Evolutionary conservation across 2,113 vertebrate species (phyloP).

Genomic region (Vulpes vulpes): DNA sequence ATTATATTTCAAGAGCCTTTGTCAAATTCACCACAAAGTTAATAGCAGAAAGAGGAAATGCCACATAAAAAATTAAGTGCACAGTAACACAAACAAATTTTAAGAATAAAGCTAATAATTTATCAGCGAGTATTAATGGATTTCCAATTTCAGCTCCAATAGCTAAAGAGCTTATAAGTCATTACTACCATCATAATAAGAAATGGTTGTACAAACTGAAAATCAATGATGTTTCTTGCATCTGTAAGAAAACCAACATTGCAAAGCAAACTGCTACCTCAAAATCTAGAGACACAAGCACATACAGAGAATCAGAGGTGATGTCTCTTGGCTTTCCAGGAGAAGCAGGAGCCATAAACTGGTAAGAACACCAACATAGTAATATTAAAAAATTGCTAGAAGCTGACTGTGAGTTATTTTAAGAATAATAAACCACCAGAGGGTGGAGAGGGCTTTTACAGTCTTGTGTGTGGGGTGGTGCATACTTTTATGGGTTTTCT

Average conservation of each 20-base stretch:
- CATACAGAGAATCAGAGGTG: not conserved
- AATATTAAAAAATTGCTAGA: not conserved
- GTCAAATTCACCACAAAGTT: not conserved
- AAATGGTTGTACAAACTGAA: not conserved
- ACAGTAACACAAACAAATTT: not conserved
- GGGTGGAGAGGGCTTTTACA: accelerated
- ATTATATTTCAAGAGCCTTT: not conserved
- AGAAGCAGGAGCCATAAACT: not conserved
- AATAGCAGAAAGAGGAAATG: not conserved
- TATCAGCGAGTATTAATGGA: not conserved
- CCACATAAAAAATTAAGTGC: not conserved
- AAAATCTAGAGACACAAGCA: not conserved
- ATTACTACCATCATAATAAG: not conserved
- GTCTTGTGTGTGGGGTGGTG: accelerated
- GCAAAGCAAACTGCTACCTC: not conserved
- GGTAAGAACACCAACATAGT: not conserved
- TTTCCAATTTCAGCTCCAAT: not conserved
- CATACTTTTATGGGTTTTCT: not conserved
- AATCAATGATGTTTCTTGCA: not conserved
- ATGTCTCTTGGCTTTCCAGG: not conserved
- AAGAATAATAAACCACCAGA: not conserved
- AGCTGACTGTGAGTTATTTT: not conserved
- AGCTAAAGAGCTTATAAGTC: not conserved
- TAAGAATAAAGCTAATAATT: not conserved
- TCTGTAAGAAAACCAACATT: not conserved